Percentiles rank a stretch among this genome's conserved stretches.
Conservation (phyloP, 1,140 invertebrate species). For the Drosophila subobscura region DNA sequence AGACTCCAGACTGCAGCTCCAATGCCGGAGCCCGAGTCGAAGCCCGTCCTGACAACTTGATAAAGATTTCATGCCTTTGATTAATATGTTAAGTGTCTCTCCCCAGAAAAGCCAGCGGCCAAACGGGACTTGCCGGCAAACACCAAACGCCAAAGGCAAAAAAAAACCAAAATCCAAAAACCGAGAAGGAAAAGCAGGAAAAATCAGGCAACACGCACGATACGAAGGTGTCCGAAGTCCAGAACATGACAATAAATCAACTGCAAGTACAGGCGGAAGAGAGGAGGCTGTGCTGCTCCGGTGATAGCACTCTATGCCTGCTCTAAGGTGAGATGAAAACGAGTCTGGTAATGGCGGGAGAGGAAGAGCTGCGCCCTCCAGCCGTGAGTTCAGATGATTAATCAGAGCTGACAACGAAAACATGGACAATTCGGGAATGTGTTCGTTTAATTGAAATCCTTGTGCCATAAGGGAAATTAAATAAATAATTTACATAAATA, state of each 20-base stretch:
- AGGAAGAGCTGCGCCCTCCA: not conserved
- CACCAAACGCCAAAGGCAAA: conserved; percentile 8
- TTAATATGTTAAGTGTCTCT: conserved; percentile 72
- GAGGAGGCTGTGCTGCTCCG: too few relatives aligned
- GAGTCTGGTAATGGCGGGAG: conserved; percentile 18
- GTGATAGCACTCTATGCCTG: too few relatives aligned
- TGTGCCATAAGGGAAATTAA: too few relatives aligned
- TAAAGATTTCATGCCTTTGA: conserved; percentile 82
- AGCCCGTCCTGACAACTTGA: conserved; percentile 72
- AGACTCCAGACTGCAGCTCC: conserved; percentile 15
- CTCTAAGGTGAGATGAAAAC: not conserved
- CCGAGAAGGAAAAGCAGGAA: conserved; percentile 42
- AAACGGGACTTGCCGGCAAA: conserved; percentile 36
- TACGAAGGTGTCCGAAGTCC: conserved; percentile 66
- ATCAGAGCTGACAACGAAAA: conserved; percentile 35
- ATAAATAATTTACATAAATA: too few relatives aligned
- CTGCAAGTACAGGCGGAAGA: conserved; percentile 20
- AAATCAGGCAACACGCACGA: conserved; percentile 61
- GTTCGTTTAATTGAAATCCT: too few relatives aligned
- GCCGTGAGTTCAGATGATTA: conserved; percentile 45
- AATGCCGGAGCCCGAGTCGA: conserved; percentile 21
- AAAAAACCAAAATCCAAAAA: conserved; percentile 36
- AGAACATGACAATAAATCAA: conserved; percentile 78
- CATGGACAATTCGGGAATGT: not conserved
- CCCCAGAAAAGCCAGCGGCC: conserved; percentile 23